Evolutionary conservation across 2,797 vertebrate species (phyloP), one percentile per base, ranked within the genome.

Genomic region (Lemur catta): DNA sequence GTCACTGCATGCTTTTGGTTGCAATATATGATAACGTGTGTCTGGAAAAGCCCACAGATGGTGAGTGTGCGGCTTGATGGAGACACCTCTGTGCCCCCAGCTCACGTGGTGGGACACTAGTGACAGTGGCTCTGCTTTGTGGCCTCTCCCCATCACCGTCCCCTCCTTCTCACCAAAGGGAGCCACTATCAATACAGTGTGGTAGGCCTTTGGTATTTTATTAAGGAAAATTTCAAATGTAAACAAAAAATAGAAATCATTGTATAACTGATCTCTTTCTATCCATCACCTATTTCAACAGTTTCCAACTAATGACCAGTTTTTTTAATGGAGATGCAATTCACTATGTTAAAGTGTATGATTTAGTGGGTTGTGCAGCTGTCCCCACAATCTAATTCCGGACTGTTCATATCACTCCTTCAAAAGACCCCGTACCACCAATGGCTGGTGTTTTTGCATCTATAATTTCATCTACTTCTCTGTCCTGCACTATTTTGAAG

Each of bases 401-500:
- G 81, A 84, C 55, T 13, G 57, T 86, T 91, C 85, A 72, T 28
- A 14, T 93, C 50, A 33, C 48, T 22, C 28, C 13, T 18, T 5
- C 17, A 74, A 52, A 75, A 20, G 24, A 35, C 2, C 69, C 35
- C 30, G 50, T 14, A 46, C 30, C 7, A 2, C 55, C 59, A 7
- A 33, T 35, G n/a, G 82, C 55, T 78, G 59, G 0, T 74, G 33
- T 65, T 46, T 12, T 48, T 48, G 41, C 12, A 26, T 75, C 17
- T 93, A 2, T 69, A 72, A 67, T 76, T 85, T 50, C 43, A 28
- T 76, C 74, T 35, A 2, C 48, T 65, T 75, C 30, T 93, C 59
- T 94, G 43, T 28, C 43, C 24, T 81, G 15, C 6, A 2, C 84
- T 50, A 76, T 72, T 91, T 69, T 94, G 48, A 84, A 87, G 76